These are phyloP conservation scores for Macheiramphus alcinus DNA, from an alignment of 2,113 vertebrate species.

Conservation along the genomic window DNA sequence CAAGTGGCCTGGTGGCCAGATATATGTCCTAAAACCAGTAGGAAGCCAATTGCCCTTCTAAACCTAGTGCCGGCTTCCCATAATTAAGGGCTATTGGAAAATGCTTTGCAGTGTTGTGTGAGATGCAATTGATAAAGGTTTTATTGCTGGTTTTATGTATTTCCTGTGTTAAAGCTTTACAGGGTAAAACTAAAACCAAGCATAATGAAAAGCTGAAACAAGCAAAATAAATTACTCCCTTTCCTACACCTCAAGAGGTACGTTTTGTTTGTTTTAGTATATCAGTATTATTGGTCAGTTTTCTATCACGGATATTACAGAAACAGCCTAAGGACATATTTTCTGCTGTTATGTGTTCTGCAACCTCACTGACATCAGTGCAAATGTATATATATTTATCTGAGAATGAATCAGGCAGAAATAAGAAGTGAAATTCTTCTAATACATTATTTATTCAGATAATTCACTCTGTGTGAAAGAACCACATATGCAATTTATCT, in stretches of 20 bases:
- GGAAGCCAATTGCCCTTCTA: not conserved
- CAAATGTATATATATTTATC: not conserved
- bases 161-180: not conserved
- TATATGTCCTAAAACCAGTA: not conserved
- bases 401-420: not conserved
- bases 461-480: not conserved
- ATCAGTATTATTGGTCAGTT: not conserved
- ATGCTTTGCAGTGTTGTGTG: not conserved
- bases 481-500: not conserved
- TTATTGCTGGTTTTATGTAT: not conserved
- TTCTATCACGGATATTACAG: not conserved
- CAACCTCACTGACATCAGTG: not conserved
- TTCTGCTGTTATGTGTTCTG: not conserved
- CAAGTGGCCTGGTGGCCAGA: not conserved
- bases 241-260: not conserved
- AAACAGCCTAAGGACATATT: not conserved
- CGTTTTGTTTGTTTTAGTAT: not conserved
- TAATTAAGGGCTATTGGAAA: not conserved
- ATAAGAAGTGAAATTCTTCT: not conserved
- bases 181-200: not conserved
- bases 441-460: conserved; percentile 28
- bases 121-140: not conserved
- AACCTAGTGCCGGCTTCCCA: not conserved
- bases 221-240: not conserved
- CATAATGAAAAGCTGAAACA: not conserved